Base-by-base conservation (phyloP, 2,888 invertebrate species). In the Eupelmus urozonus region DNA sequence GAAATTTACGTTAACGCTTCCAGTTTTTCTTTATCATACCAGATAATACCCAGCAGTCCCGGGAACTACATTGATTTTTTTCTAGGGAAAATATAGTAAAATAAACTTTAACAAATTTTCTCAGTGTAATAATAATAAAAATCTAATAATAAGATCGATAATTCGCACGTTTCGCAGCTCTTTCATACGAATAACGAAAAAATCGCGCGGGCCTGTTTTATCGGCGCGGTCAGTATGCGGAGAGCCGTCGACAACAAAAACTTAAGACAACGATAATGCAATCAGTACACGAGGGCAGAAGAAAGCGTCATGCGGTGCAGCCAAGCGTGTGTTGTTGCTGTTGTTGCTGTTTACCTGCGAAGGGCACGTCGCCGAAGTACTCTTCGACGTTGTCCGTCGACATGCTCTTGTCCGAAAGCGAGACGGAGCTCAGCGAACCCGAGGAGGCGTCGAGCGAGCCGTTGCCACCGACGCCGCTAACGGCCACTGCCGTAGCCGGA, bases 371-470 rank as follows among this genome's bases (percentile, higher is more conserved):
- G 80, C 95, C 94, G 82, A 96, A 93, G 89, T 94, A 96, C 90
- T 96, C 96, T 90, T 96, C 96, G 78, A 96, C 94, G 91, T 94
- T 94, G 90, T 96, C 96, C 5, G 95, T 94, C 82, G 95, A 95
- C 82, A 95, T 94, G 88, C 96, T 96, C 87, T 92, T 92, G 88
- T 96, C 94, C 77, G 94, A 94, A 65, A 94, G 90, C 2, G 94
- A 94, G 65, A 94, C 92, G 87, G 93, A 94, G 82, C 94, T 94
- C 76, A 96, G 92, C 9, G 95, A 95, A 66, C 95, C 95, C 83
- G 94, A 94, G 82, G 94, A 94, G 65, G 91, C 92, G 82, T 92
- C 92, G 83, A 90, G 85, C 70, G 89, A 89, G 74, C 88, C 89
- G n/a, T n/a, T n/a, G n/a, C n/a, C n/a, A n/a, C n/a, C n/a, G n/a